These are phyloP conservation scores for Cyrtorhinus lividipennis DNA, from an alignment of 1,140 invertebrate genomes.

Conservation along the genomic window DNA sequence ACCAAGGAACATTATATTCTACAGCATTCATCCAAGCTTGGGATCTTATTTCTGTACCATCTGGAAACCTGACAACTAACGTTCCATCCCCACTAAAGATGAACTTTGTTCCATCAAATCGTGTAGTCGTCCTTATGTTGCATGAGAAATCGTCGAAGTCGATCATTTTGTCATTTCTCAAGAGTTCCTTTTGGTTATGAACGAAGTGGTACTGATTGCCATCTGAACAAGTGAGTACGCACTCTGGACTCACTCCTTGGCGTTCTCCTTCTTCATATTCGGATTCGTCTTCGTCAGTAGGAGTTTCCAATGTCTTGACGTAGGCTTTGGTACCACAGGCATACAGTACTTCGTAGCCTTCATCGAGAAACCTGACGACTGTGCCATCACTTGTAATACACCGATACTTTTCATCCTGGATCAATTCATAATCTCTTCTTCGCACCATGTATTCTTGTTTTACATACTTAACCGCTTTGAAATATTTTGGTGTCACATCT, in stretches of 20 bases:
- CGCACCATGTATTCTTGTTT: constrained; percentile 5
- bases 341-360: background rate
- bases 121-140: background rate
- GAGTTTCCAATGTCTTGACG: background rate
- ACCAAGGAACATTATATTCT: constrained; percentile 1
- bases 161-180: background rate
- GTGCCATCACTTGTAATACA: background rate
- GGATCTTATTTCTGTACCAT: constrained; percentile 6
- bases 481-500: background rate
- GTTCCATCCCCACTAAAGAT: background rate
- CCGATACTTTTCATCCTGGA: constrained; percentile 1
- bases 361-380: background rate
- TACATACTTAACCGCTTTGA: background rate
- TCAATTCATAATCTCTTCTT: background rate
- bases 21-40: background rate
- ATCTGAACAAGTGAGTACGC: background rate
- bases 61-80: constrained; percentile 2
- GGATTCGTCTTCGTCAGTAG: background rate
- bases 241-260: background rate
- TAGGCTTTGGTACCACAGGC: background rate
- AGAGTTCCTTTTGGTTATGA: background rate
- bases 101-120: constrained; percentile 3
- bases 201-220: background rate
- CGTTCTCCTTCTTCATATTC: background rate
- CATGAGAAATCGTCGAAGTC: constrained; percentile 7